Evolutionary conservation across 2,113 vertebrate genomes (phyloP), one percentile per base, ranked within the genome.

Genomic region (Heliornis fulica): DNA sequence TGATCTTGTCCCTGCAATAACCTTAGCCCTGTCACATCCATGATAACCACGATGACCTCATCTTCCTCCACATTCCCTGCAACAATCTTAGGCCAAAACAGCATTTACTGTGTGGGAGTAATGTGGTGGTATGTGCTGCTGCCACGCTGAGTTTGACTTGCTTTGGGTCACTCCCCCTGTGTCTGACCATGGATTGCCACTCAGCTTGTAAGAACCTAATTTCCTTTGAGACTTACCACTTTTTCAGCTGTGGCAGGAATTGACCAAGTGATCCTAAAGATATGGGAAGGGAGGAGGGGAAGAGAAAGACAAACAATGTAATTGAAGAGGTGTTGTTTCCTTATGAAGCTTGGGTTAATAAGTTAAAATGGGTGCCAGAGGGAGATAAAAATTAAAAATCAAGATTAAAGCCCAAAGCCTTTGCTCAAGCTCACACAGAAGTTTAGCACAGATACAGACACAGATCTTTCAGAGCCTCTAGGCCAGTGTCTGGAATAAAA

Each of bases 41-140:
- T 4, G 13, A 19, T 69, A 43, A 71, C 12, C 29, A 60, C 63
- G 43, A 14, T 11, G 69, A 53, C 15, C 64, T 85, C 74, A 72
- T 48, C 34, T 78, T 64, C 51, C 20, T 80, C 15, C 64, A 34
- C 13, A 1, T 38, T 68, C 46, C 15, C 64, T 46, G 50, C 25
- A 16, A 15, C 1, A 3, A 23, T 43, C 43, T 18, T 9, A 18
- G 45, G 34, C 45, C 1, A 3, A 25, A 43, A 23, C 14, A 53
- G 29, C 1, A 0, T 13, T 16, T 9, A 9, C 48, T 40, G 21
- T 46, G 20, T 46, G 43, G 46, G 19, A 40, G 65, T 48, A 34
- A 74, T 0, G 0, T 0, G 2, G 34, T 1, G 0, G 15, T 22
- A 46, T 4, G 0, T 6, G 40, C 64, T 86, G 50, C 68, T 77